These are phyloP conservation scores for Bhutanitis thaidina DNA, from an alignment of 2,888 invertebrate genomes.

Conservation along the genomic window DNA sequence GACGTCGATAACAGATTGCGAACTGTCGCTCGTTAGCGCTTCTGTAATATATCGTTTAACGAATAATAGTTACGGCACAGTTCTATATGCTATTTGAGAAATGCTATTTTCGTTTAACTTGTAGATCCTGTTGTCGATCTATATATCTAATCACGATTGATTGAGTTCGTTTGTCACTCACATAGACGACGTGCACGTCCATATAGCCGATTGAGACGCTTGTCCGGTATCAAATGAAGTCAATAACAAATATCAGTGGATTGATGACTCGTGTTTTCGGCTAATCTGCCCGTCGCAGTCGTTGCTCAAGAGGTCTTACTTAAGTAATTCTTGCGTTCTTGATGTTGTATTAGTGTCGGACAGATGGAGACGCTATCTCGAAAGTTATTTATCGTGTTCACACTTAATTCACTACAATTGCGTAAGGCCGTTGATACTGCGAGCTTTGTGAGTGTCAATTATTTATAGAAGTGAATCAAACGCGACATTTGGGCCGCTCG, in stretches of 20 bases:
- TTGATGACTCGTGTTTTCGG: conserved; percentile 10
- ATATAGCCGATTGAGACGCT: background rate
- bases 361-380: conserved; percentile 3
- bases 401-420: conserved; percentile 18
- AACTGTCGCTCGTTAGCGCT: too few relatives aligned
- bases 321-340: conserved; percentile 15
- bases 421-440: conserved; percentile 14
- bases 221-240: conserved; percentile 1
- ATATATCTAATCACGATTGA: too few relatives aligned
- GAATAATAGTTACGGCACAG: too few relatives aligned
- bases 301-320: conserved; percentile 19
- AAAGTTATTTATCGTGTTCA: conserved; percentile 15
- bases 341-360: background rate
- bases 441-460: conserved; percentile 11
- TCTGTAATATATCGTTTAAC: too few relatives aligned
- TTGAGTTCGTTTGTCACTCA: too few relatives aligned
- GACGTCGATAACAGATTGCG: background rate
- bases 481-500: background rate
- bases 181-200: too few relatives aligned
- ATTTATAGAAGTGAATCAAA: conserved; percentile 8
- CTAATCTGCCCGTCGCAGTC: conserved; percentile 10
- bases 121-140: too few relatives aligned
- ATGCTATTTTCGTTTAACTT: too few relatives aligned
- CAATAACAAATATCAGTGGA: conserved; percentile 19
- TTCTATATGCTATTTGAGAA: too few relatives aligned